Evolutionary conservation across 2,113 vertebrate species (phyloP).

Genomic region (Taxidea taxus): DNA sequence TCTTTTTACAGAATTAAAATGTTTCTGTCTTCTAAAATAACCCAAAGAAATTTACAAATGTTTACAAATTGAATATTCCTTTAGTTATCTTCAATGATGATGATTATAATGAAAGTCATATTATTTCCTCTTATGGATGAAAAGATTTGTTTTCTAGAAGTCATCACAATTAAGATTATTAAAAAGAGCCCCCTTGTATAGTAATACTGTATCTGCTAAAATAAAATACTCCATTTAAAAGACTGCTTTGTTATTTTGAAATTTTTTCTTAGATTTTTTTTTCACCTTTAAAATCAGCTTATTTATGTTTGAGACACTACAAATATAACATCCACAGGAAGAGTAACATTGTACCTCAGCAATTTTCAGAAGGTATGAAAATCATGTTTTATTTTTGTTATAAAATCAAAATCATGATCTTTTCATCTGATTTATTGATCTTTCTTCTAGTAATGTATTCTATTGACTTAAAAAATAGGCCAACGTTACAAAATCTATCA

Average conservation of each 20-base stretch:
- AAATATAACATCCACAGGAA: not conserved
- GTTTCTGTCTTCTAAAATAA: constrained; percentile 41
- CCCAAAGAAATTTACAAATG: not conserved
- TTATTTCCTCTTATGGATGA: not conserved
- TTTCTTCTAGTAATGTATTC: constrained; percentile 4
- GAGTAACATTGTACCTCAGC: not conserved
- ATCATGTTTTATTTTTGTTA: constrained; percentile 36
- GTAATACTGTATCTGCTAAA: constrained; percentile 30
- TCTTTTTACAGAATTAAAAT: constrained; percentile 36
- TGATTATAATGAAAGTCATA: not conserved
- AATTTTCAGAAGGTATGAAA: constrained; percentile 23
- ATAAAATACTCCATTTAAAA: constrained; percentile 34
- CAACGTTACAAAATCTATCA: not conserved
- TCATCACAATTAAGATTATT: constrained; percentile 1
- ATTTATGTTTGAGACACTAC: not conserved
- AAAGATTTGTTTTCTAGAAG: constrained; percentile 13
- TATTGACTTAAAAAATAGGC: not conserved
- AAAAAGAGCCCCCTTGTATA: not conserved
- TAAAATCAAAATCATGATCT: constrained; percentile 40
- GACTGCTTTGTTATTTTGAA: not conserved
- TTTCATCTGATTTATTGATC: constrained; percentile 17
- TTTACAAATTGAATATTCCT: not conserved
- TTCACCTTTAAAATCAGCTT: constrained; percentile 24
- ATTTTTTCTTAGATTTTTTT: not conserved
- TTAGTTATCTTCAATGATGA: not conserved